Conservation (phyloP, 2,113 vertebrate genomes). For the Glaucomys volans region DNA sequence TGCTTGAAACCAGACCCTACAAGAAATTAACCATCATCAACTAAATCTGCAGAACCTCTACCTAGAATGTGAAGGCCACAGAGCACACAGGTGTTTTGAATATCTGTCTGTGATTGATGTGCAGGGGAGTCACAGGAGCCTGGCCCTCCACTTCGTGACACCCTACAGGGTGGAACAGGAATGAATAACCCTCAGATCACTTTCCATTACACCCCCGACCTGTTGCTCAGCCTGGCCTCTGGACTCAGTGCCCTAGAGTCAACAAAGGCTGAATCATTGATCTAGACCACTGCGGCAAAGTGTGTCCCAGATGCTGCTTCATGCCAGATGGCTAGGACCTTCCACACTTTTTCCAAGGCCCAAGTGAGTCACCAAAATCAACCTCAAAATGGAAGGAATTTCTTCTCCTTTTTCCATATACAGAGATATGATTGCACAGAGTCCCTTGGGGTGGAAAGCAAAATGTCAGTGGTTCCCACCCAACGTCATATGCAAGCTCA, state of each 20-base stretch:
- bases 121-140: neutral
- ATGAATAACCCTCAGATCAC: neutral
- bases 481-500: neutral
- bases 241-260: constrained; percentile 43
- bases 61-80: neutral
- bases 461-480: rapidly evolving
- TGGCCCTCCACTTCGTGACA: neutral
- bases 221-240: neutral
- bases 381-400: neutral
- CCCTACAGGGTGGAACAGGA: neutral
- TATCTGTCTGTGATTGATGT: neutral
- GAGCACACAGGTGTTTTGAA: neutral
- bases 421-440: neutral
- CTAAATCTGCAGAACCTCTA: neutral
- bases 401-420: neutral
- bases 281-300: constrained; percentile 71
- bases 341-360: constrained; percentile 36
- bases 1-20: neutral
- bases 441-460: neutral
- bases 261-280: constrained; percentile 79
- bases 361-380: constrained; percentile 46
- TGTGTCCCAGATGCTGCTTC: constrained; percentile 70
- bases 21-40: neutral
- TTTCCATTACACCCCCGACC: neutral
- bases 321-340: neutral